Conservation (phyloP, 2,888 invertebrate species). For the Caenorhabditis doughertyi region DNA sequence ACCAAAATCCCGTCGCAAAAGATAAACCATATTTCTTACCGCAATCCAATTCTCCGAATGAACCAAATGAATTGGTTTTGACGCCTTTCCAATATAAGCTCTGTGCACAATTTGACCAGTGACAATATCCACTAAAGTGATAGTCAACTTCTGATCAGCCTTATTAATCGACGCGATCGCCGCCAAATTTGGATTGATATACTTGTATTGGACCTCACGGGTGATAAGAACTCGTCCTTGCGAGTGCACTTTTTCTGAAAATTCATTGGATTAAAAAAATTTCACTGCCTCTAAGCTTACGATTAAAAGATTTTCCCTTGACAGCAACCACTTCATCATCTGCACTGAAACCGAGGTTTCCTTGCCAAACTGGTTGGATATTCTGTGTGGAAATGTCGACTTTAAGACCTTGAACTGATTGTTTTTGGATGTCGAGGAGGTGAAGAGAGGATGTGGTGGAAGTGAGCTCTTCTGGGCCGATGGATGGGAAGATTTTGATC, state of each 20-base stretch:
- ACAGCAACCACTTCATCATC: conserved; percentile 76
- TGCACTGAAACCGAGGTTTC: conserved; percentile 69
- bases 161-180: conserved; percentile 71
- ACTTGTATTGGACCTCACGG: conserved; percentile 97
- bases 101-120: conserved; percentile 91
- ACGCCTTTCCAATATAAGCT: conserved; percentile 90
- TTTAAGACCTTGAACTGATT: conserved; percentile 36
- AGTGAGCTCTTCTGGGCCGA: conserved; percentile 29
- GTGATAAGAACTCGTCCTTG: conserved; percentile 96
- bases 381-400: conserved; percentile 46
- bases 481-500: conserved; percentile 49
- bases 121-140: conserved; percentile 93
- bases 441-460: conserved; percentile 58
- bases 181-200: conserved; percentile 94
- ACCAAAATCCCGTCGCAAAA: no score
- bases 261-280: not conserved
- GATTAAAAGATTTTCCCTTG: conserved; percentile 74
- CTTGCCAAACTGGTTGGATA: conserved; percentile 67
- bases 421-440: conserved; percentile 59
- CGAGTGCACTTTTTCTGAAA: conserved; percentile 88
- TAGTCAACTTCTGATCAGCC: conserved; percentile 85
- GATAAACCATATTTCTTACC: conserved; percentile 83
- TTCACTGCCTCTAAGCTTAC: conserved; percentile 68
- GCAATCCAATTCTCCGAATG: conserved; percentile 98
- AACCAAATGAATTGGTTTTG: conserved; percentile 91